phyloP scores from a whole-genome alignment of 37 sponge, comb jelly and placozoan species.

The Petrosia ficiformis region DNA sequence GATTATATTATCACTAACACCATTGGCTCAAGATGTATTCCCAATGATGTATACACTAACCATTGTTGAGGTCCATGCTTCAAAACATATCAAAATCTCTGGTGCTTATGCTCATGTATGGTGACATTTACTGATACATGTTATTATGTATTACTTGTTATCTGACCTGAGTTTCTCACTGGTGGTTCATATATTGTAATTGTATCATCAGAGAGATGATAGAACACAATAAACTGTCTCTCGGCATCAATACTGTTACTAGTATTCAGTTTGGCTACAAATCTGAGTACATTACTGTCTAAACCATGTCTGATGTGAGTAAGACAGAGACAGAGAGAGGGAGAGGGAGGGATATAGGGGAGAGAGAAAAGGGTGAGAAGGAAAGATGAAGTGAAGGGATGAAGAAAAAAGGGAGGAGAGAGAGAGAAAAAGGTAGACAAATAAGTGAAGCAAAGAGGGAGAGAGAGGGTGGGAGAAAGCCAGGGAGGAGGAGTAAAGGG shows the following conservation, averaged over 20 bases:
- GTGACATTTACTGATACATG: not conserved
- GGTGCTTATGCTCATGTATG: too few relatives aligned
- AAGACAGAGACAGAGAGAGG: not conserved
- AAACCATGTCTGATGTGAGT: conserved; percentile 76
- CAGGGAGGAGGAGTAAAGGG: too few relatives aligned
- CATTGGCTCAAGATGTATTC: too few relatives aligned
- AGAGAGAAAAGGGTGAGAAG: too few relatives aligned
- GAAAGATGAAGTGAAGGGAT: too few relatives aligned
- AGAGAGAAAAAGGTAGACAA: not conserved
- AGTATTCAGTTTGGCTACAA: conserved; percentile 89
- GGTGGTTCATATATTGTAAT: conserved; percentile 90
- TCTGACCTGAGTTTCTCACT: conserved; percentile 90
- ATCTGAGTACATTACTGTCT: conserved; percentile 91
- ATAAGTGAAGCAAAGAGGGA: too few relatives aligned
- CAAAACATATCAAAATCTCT: too few relatives aligned
- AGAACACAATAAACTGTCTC: conserved; percentile 90
- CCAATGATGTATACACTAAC: too few relatives aligned
- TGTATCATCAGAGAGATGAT: conserved; percentile 94
- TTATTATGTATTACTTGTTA: not conserved
- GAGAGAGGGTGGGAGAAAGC: too few relatives aligned
- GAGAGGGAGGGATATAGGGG: not conserved
- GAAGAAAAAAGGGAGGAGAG: not conserved
- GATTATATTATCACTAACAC: too few relatives aligned
- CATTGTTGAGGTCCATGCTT: too few relatives aligned
- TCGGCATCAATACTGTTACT: conserved; percentile 85